Evolutionary conservation across 2,113 vertebrate genomes (phyloP), one percentile per base, ranked within the genome.

Genomic region (Pelvicachromis taeniatus): DNA sequence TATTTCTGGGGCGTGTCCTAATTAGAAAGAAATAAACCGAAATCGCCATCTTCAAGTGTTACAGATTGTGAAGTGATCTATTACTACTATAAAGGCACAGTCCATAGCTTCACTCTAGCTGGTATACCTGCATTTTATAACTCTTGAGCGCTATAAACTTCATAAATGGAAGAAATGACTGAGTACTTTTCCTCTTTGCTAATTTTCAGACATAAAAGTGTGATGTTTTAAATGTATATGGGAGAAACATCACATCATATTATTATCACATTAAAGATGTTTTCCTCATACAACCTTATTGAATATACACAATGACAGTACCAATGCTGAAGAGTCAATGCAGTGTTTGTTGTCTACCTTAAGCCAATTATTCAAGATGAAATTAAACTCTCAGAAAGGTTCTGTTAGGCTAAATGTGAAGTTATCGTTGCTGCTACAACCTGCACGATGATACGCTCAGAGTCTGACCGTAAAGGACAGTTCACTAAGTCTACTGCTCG

Each of bases 231-330:
- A 80, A 83, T 48, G 9, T 21, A 42, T 68, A 23, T 9, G 23
- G 56, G 23, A 61, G 17, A 70, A 68, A 82, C 13, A 16, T 35
- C 65, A 77, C 21, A 45, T 63, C 59, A 38, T 13, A 21, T 63
- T 21, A 63, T 13, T 38, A 21, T 63, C 31, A 9, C 19, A 5
- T n/a, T 23, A 50, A 81, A 58, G 14, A 58, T 59, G 42, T 26
- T 59, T 45, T 12, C 26, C 11, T 4, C 2, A 2, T 29, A 16
- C 82, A 78, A 35, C 45, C 19, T 38, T 17, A 38, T 10, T 56
- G 6, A 79, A 29, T 17, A 58, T 16, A 1, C 29, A 40, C 73
- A 73, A 0, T 0, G 0, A 29, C 5, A 52, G 31, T 5, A 56
- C 16, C 11, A 83, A 31, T 33, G 23, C 48, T 50, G 9, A 45